Evolutionary conservation across 2,888 invertebrate genomes (phyloP).

Genomic region (Lepeophtheirus nordmannii): DNA sequence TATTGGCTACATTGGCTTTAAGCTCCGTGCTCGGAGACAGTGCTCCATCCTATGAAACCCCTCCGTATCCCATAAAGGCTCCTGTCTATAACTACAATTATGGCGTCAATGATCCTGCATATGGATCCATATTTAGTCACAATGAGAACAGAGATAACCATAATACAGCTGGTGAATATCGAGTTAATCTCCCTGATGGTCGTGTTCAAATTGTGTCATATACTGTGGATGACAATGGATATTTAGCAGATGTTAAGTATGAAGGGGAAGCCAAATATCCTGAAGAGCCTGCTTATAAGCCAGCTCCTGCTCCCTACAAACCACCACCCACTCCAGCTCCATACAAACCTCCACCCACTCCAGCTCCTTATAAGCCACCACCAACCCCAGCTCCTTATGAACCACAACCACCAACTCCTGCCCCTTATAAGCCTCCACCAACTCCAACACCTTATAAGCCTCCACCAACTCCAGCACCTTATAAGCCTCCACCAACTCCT

Average conservation of each 20-base stretch:
- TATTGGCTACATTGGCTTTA: too few relatives aligned
- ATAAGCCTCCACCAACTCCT: not conserved
- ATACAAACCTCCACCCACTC: not conserved
- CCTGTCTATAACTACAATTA: slow-evolving; percentile 22
- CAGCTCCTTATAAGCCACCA: not conserved
- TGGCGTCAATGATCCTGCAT: slow-evolving; percentile 21
- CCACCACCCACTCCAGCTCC: not conserved
- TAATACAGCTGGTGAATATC: slow-evolving; percentile 24
- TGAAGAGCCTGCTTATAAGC: slow-evolving; percentile 10
- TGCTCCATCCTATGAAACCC: not conserved
- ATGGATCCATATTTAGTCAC: slow-evolving; percentile 19
- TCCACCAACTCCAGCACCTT: not conserved
- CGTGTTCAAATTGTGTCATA: slow-evolving; percentile 25
- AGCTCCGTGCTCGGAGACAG: not conserved
- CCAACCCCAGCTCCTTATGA: not conserved
- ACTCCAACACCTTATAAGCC: not conserved
- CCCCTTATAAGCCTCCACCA: not conserved
- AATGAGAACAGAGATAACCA: slow-evolving; percentile 19
- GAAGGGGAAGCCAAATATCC: slow-evolving; percentile 28
- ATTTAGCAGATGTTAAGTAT: slow-evolving; percentile 27
- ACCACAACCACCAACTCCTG: not conserved
- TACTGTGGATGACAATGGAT: slow-evolving; percentile 26
- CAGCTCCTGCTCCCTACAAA: slow-evolving; percentile 3
- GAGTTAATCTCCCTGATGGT: slow-evolving; percentile 26
- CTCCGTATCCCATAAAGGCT: not conserved